phyloP scores from a whole-genome alignment of 2,113 vertebrate species.

The Tupaia tana region DNA sequence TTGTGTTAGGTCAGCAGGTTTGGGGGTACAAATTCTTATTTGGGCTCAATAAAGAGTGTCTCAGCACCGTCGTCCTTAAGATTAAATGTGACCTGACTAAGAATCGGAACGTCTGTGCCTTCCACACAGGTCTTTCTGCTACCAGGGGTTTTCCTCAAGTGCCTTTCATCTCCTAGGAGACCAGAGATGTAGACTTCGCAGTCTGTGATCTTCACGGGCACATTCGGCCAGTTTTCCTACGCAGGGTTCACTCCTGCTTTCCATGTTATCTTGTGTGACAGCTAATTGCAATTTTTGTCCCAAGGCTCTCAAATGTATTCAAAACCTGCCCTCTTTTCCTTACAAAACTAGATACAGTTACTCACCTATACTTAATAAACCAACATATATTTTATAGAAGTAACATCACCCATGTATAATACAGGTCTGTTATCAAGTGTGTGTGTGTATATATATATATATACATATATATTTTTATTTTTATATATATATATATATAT shows the following conservation, averaged over 20 bases:
- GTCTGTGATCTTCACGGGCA: not conserved
- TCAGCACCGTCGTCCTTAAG: not conserved
- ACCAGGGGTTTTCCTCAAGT: not conserved
- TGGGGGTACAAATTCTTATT: not conserved
- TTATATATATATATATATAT: too few relatives aligned
- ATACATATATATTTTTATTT: too few relatives aligned
- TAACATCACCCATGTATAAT: not conserved
- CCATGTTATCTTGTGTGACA: not conserved
- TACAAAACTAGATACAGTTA: not conserved
- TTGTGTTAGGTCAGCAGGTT: not conserved
- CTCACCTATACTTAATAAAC: not conserved
- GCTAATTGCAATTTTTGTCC: slow-evolving; percentile 13
- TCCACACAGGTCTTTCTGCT: not conserved
- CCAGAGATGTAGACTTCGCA: not conserved
- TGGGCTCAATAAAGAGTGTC: not conserved
- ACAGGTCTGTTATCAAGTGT: not conserved
- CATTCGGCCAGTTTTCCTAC: not conserved
- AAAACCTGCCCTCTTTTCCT: not conserved
- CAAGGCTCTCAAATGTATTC: not conserved
- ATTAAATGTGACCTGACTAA: not conserved
- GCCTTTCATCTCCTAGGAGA: slow-evolving; percentile 19
- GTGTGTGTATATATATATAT: too few relatives aligned
- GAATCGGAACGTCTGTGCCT: not conserved
- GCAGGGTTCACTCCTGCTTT: not conserved
- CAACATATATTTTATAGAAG: not conserved